Evolutionary conservation across 2,888 invertebrate genomes (phyloP), one percentile per base, ranked within the genome.

Genomic region (Blomia tropicalis): DNA sequence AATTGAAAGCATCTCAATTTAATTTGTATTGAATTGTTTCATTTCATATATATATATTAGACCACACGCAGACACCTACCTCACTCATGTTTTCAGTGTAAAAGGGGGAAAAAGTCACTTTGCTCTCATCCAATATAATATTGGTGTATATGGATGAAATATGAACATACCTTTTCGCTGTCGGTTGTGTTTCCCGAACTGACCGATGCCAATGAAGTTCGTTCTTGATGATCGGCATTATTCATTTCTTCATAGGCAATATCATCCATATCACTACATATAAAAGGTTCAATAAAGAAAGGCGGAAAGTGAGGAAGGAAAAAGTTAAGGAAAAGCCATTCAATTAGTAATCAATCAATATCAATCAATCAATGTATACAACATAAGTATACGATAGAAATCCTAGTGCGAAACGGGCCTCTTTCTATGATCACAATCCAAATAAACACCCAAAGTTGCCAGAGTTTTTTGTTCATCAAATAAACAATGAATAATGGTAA

Each of bases 201-300:
- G 70, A 89, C 91, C 43, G 92, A 92, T 32, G 73, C 74, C 31
- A 75, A 67, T 5, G 75, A 75, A 71, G 89, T 90, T 64, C 91
- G 79, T 72, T 91, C 90, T 66, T 85, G 78, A 72, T 86, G 84
- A 71, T 90, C 89, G 65, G 63, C 64, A 19, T n/a, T 47, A 30
- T 65, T 66, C 14, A 66, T 62, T 64, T 67, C 67, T 53, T 67
- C 67, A 64, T 66, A 66, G n/a, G 69, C 66, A 29, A 68, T 80
- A 70, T 92, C 92, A 68, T 92, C 92, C 70, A 92, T 77, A 74
- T 92, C 91, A 71, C 92, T 86, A 77, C 29, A n/a, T n/a, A n/a
- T 74, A 73, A 17, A 62, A 36, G 36, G 36, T 36, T 36, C 36
- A 36, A 14, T n/a, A n/a, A n/a, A n/a, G n/a, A n/a, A n/a, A n/a